Base-by-base conservation (phyloP, 2,888 invertebrate species). In the Pseudeuparius sepicola region DNA sequence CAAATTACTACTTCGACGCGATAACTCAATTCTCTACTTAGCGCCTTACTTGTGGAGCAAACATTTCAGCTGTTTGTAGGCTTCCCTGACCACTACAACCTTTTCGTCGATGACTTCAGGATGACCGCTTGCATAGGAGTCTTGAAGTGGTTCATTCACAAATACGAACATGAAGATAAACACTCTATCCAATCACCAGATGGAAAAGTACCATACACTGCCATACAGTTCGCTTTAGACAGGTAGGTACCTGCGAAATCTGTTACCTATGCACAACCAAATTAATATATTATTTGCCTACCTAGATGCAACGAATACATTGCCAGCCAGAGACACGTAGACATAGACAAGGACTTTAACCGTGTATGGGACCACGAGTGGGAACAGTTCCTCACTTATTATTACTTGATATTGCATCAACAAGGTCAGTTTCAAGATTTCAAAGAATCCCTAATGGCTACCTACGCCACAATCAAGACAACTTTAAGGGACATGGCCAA, bases 71-170 rank as follows among this genome's bases (percentile, higher is more conserved):
- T 12, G 13, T 28, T 42, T 42, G 9, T 34, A 55, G 59, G 82
- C 55, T 80, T 79, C 54, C 75, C 78, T 0, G 88, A 88, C 45
- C 88, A 88, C 55, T 70, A 83, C 53, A 75, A 76, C 50, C 80
- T 83, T 39, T 89, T 89, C 54, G 68, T 86, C 40, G 87, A 90
- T 42, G 92, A 94, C 62, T 94, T 84, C 56, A 77, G 89, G 53
- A 66, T 87, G 46, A 92, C 92, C 1, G 85, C 90, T 2, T 92
- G 92, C 56, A 74, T 88, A 48, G 78, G 84, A 45, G 65, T 88
- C 28, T 64, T 94, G 24, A 84, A 87, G 59, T 83, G 83, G 73
- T 65, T 90, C 31, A 69, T 77, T 1, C 67, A 69, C 32, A 70
- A 48, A 23, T 55, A 52, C 42, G 59, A 61, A 35, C 37, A 33